phyloP scores from a whole-genome alignment of 2,797 vertebrate genomes.

The Bryconaethiops microstoma region DNA sequence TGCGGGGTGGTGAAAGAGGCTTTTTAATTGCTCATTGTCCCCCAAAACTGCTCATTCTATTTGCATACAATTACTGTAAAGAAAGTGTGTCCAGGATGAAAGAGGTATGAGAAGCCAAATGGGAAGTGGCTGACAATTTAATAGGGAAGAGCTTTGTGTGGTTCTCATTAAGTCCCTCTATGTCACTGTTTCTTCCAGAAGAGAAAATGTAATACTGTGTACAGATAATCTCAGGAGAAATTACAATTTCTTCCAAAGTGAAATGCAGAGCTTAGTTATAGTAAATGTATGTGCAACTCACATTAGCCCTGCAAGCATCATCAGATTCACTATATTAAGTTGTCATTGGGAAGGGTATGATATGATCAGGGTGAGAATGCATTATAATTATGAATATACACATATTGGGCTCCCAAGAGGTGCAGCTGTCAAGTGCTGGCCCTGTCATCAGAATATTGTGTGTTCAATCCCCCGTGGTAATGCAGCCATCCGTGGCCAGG shows the following conservation, averaged over 20 bases:
- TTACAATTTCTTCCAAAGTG: slow-evolving; percentile 56
- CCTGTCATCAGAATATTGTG: too few relatives aligned
- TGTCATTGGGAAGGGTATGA: slow-evolving; percentile 3
- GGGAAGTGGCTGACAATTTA: slow-evolving; percentile 58
- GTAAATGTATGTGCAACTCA: slow-evolving; percentile 13
- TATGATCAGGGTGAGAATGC: not conserved
- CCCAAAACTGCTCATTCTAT: slow-evolving; percentile 34
- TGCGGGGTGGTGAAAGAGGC: slow-evolving; percentile 1
- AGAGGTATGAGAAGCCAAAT: slow-evolving; percentile 54
- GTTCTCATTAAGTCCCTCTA: slow-evolving; percentile 56
- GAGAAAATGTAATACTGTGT: slow-evolving; percentile 61
- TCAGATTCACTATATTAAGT: not conserved
- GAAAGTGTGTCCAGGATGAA: slow-evolving; percentile 39
- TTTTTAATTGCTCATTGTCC: slow-evolving; percentile 45
- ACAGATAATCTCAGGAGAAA: slow-evolving; percentile 50
- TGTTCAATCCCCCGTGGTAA: too few relatives aligned
- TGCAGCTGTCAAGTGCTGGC: too few relatives aligned
- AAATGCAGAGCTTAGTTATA: slow-evolving; percentile 46
- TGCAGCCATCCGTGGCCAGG: too few relatives aligned
- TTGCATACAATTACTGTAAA: slow-evolving; percentile 45
- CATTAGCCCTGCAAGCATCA: not conserved
- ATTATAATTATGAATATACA: not conserved
- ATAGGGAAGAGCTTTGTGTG: slow-evolving; percentile 59
- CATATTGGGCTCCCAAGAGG: not conserved
- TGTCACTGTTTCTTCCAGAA: slow-evolving; percentile 49